Base-by-base conservation (phyloP, 1,140 invertebrate genomes). In the Portunus trituberculatus region DNA sequence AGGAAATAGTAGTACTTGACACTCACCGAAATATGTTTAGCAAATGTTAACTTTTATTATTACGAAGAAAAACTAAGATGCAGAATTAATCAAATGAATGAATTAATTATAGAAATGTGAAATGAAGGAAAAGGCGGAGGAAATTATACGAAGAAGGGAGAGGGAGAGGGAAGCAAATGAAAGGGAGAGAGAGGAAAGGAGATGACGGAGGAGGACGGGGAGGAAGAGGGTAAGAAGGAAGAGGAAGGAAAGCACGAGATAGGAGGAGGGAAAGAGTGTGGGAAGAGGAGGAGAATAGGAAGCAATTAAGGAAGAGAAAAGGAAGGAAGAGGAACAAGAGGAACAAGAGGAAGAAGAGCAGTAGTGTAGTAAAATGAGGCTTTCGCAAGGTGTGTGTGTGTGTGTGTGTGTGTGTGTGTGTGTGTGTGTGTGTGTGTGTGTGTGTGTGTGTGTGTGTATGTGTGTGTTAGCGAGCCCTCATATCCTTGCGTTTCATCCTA, bases 401-500 rank as follows among this genome's bases (percentile, higher is more conserved):
- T 89, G 32, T 32, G 32, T 45, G 32, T 32, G 28, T 87, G 28
- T n/a, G 28, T 87, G 86, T 25, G 86, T 87, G 28, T 25, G 86
- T 88, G 86, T 88, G 32, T 88, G 86, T 88, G 52, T 92, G 52
- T 92, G 52, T 92, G 52, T 92, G 48, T 92, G 48, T 92, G 48
- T 92, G 48, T 92, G 48, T 59, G 48, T 92, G 48, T 92, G 48
- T 92, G 48, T 93, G 83, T 88, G 83, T 93, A 46, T 93, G 46
- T 93, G 83, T 93, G 83, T 93, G 84, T 93, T n/a, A 88, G 83
- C 31, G 29, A 29, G 29, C 31, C 2, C 31, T 0, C 2, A 14
- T 46, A 12, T 46, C 25, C 39, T 86, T n/a, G 29, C 28, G 10
- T 29, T 20, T 59, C 52, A 59, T 59, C 52, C 16, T 20, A 14